Percentiles rank a stretch among this genome's conserved stretches.
phyloP scores from a whole-genome alignment of 2,888 invertebrate genomes.

The Nomada fucata region DNA sequence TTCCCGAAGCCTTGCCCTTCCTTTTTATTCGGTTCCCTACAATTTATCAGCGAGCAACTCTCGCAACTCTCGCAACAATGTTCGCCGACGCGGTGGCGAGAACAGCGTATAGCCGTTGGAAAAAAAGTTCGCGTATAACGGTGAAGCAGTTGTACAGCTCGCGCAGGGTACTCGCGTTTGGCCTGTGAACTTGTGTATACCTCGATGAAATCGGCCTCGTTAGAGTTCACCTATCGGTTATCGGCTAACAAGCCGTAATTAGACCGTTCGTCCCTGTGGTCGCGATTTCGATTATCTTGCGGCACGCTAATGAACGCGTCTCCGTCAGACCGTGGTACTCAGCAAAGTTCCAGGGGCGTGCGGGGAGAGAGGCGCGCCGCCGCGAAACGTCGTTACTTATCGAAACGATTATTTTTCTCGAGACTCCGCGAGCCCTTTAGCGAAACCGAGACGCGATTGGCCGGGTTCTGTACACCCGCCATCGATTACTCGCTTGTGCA shows the following conservation, averaged over 20 bases:
- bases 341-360: too few relatives aligned
- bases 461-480: neutral
- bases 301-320: conserved; percentile 7
- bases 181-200: conserved; percentile 37
- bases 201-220: conserved; percentile 33
- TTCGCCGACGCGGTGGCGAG: neutral
- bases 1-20: too few relatives aligned
- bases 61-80: neutral
- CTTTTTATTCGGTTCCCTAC: too few relatives aligned
- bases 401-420: neutral
- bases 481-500: neutral
- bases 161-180: neutral
- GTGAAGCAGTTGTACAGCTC: conserved; percentile 24
- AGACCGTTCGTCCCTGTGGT: neutral
- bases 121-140: conserved; percentile 46
- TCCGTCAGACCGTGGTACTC: too few relatives aligned
- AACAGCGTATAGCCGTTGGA: neutral
- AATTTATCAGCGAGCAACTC: neutral
- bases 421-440: neutral
- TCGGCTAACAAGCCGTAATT: conserved; percentile 30
- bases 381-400: neutral
- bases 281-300: neutral
- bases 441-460: neutral
- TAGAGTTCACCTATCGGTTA: conserved; percentile 28
- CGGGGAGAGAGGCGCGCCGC: too few relatives aligned